Conservation (phyloP, 2,797 vertebrate genomes). For the Syngnathus acus region DNA sequence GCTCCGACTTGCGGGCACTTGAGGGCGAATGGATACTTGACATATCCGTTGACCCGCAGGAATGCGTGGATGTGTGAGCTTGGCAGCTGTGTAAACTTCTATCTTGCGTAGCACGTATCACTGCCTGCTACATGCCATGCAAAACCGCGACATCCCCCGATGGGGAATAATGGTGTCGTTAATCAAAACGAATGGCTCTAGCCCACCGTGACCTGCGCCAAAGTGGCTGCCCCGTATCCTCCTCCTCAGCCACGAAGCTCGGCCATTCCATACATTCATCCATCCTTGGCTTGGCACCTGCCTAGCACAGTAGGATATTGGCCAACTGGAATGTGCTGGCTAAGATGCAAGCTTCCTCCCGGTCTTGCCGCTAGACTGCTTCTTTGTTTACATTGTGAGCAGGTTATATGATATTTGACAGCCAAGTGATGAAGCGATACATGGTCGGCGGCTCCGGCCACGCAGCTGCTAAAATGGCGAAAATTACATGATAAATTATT, state of each 20-base stretch:
- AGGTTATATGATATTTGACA: constrained; percentile 1
- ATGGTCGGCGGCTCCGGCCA: not conserved
- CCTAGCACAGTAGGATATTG: constrained; percentile 5
- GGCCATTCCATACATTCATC: constrained; percentile 1
- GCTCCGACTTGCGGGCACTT: constrained; percentile 14
- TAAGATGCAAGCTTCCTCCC: not conserved
- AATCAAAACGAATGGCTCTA: constrained; percentile 68
- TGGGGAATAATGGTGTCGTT: constrained; percentile 55
- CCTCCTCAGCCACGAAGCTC: not conserved
- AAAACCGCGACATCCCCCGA: not conserved
- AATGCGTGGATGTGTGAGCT: constrained; percentile 5
- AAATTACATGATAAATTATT: constrained; percentile 1
- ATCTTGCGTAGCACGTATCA: not conserved
- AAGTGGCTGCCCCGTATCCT: constrained; percentile 7
- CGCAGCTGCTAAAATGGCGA: constrained; percentile 15
- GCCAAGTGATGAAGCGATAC: not conserved
- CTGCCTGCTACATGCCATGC: not conserved
- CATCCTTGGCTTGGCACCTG: constrained; percentile 51
- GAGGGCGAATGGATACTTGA: constrained; percentile 38
- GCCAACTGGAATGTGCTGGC: constrained; percentile 1
- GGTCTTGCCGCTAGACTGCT: not conserved
- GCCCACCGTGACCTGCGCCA: constrained; percentile 42
- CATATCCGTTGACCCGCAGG: constrained; percentile 33
- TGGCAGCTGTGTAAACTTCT: constrained; percentile 2
- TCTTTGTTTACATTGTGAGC: not conserved